Base-by-base conservation (phyloP, 1,140 invertebrate species). In the Luehdorfia chinensis region DNA sequence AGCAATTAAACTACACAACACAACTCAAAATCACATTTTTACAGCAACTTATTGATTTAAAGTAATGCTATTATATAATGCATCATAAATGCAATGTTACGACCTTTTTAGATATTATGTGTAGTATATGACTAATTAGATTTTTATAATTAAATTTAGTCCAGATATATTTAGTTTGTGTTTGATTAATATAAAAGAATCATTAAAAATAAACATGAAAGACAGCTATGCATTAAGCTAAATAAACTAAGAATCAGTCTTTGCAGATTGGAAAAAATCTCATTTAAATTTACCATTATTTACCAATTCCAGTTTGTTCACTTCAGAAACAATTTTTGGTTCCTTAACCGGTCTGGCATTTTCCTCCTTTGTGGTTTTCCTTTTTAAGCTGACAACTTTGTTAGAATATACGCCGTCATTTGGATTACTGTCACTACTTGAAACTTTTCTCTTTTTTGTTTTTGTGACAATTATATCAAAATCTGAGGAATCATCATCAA, bases 401-500 rank as follows among this genome's bases (percentile, higher is more conserved):
- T 74, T 81, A 25, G 65, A 58, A 32, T 66, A 74, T 8, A 55
- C 44, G 28, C 56, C 61, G 50, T 84, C 77, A 45, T 11, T 55
- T 6, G 32, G 32, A 57, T 64, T 69, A 5, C 65, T 52, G 9
- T 85, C 77, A 69, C 59, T 71, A 33, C 50, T 63, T 7, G 75
- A 81, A 8, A 77, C 41, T 44, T 81, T 86, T 30, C 77, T 69
- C 23, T 75, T 86, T 50, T 84, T 86, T 11, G 69, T 60, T 55
- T 75, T 81, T 43, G 75, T 75, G 1, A 79, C 57, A 47, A 76
- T 63, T 59, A 75, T 69, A 50, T 86, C 83, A 57, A 81, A 67
- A 60, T 86, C 83, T 14, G 75, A 73, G 4, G 83, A 86, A 46
- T 86, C 79, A 59, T 86, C 83, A 68, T 86, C 83, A 63, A 75